Evolutionary conservation across 1,140 invertebrate genomes (phyloP).

Genomic region (Cydia splendana): DNA sequence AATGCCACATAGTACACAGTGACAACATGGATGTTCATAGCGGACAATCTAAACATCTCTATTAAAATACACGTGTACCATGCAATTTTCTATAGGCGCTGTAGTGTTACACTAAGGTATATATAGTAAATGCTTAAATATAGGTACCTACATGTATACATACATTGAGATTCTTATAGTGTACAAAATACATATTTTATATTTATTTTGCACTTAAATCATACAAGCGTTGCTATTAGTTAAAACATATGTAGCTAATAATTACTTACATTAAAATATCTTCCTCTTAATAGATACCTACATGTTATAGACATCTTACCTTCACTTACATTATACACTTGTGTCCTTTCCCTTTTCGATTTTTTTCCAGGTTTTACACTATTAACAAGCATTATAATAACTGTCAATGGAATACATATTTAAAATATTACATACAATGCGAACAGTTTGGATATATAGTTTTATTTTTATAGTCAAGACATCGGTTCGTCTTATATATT

Average conservation of each 20-base stretch:
- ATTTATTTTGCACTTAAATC: conserved; percentile 12
- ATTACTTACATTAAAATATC: neutral
- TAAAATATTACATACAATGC: neutral
- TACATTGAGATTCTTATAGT: conserved; percentile 11
- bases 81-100: neutral
- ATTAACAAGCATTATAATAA: neutral
- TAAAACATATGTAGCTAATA: neutral
- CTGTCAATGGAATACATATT: neutral
- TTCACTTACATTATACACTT: neutral
- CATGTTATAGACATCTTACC: neutral
- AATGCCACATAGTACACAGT: conserved; percentile 2
- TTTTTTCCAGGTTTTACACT: neutral
- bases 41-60: neutral
- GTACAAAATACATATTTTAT: conserved; percentile 17
- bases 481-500: too few relatives aligned
- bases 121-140: neutral
- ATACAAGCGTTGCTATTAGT: neutral
- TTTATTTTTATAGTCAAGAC: too few relatives aligned
- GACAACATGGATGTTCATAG: neutral
- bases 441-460: too few relatives aligned
- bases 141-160: neutral
- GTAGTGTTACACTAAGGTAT: neutral
- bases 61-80: neutral
- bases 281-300: neutral
- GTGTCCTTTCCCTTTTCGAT: neutral